These are phyloP conservation scores for Chaetops frenatus DNA, from an alignment of 2,113 vertebrate species.

Conservation along the genomic window DNA sequence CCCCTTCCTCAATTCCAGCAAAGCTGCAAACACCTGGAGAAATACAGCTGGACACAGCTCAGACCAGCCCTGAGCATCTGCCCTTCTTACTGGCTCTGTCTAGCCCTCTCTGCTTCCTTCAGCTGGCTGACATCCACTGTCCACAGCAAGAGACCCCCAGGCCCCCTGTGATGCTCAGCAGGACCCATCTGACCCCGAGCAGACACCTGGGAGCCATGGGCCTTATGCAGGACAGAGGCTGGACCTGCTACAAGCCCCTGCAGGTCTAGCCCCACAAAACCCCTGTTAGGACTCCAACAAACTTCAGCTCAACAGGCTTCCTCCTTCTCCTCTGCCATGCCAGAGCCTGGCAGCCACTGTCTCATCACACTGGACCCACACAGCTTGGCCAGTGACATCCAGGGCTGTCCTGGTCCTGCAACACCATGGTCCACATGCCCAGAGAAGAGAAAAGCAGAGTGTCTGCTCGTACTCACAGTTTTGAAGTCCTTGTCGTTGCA, in stretches of 20 bases:
- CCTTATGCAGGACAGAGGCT: not conserved
- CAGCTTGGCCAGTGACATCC: not conserved
- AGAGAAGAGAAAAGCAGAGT: not conserved
- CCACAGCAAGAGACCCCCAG: not conserved
- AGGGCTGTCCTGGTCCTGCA: not conserved
- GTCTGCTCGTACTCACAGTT: constrained; percentile 82
- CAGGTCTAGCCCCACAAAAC: not conserved
- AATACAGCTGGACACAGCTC: not conserved
- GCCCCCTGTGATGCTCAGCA: not conserved
- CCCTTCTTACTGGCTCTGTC: not conserved
- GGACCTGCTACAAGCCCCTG: not conserved
- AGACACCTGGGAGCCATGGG: not conserved
- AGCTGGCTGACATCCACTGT: not conserved
- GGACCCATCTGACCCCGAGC: not conserved
- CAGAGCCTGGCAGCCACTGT: not conserved
- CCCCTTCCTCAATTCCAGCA: not conserved
- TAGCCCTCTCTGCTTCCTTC: not conserved
- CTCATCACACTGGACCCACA: rapidly evolving
- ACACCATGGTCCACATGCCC: not conserved
- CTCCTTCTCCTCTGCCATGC: not conserved
- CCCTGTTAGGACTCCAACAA: not conserved
- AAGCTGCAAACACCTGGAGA: not conserved
- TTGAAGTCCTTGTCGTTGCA: constrained; percentile 91
- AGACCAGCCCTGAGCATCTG: rapidly evolving
- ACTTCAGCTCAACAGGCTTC: constrained; percentile 14